phyloP scores from a whole-genome alignment of 2,888 invertebrate species.

The Tethea ocularis region DNA sequence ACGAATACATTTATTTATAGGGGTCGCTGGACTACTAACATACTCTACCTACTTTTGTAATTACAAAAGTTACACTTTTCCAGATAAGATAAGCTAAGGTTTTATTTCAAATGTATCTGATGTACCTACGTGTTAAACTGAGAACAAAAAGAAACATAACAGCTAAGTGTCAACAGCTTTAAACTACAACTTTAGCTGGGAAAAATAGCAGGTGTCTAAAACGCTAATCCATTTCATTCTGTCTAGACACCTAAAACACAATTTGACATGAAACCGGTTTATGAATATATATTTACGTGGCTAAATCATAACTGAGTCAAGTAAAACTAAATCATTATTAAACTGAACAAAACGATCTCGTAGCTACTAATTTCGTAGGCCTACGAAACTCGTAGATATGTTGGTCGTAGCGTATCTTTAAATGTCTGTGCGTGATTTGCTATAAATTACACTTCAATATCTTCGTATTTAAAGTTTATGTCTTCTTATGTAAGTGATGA shows the following conservation, averaged over 20 bases:
- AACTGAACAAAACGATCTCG: too few species aligned
- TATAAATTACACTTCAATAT: too few species aligned
- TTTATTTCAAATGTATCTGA: background rate
- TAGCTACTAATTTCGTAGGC: background rate
- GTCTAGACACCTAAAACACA: background rate
- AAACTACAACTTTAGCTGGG: background rate
- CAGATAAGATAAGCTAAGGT: background rate
- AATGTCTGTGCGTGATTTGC: too few species aligned
- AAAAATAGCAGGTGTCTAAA: slow-evolving; percentile 7
- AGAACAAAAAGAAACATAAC: too few species aligned
- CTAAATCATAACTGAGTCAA: too few species aligned
- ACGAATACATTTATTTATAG: background rate
- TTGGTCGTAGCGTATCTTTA: background rate
- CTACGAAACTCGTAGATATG: background rate
- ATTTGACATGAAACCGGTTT: background rate
- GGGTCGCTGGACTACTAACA: background rate
- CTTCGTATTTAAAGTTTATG: too few species aligned
- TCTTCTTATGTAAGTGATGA: too few species aligned
- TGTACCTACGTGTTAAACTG: too few species aligned
- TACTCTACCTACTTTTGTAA: background rate
- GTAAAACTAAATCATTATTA: too few species aligned
- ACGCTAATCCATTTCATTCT: slow-evolving; percentile 29
- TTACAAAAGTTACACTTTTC: background rate
- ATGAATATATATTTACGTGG: too few species aligned
- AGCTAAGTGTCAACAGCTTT: background rate